Percentiles rank a stretch among this genome's conserved stretches.
Conservation (phyloP, 2,888 invertebrate species). For the Lamellibrachia satsuma region DNA sequence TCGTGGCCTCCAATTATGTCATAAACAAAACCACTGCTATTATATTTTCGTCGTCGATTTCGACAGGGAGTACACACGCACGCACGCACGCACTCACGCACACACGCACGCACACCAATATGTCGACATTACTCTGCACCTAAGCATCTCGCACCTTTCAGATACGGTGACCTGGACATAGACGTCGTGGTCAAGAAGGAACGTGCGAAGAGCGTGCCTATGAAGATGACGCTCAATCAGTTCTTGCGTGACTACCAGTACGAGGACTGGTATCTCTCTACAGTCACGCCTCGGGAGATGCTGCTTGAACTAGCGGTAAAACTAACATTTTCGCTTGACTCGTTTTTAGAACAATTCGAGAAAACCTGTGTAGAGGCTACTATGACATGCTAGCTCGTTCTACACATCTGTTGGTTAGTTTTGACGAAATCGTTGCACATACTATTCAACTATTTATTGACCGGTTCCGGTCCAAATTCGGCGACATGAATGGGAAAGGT, state of each 20-base stretch:
- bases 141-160: conserved; percentile 29
- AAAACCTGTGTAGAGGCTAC: not conserved
- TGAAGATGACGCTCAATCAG: conserved; percentile 54
- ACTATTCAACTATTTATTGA: no score
- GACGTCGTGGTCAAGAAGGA: conserved; percentile 49
- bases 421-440: no score
- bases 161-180: conserved; percentile 52
- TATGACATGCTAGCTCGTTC: not conserved
- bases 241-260: conserved; percentile 61
- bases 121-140: not conserved
- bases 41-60: no score
- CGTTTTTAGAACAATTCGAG: no score
- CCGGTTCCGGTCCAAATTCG: no score
- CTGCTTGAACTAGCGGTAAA: conserved; percentile 57
- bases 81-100: no score
- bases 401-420: no score
- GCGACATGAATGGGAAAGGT: no score
- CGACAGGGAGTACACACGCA: no score
- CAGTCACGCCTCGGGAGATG: conserved; percentile 58
- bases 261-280: conserved; percentile 62
- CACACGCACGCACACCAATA: no score
- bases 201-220: conserved; percentile 36
- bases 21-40: no score
- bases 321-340: not conserved
- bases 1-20: no score